Evolutionary conservation across 2,113 vertebrate genomes (phyloP), one percentile per base, ranked within the genome.

Genomic region (Todiramphus chloris): DNA sequence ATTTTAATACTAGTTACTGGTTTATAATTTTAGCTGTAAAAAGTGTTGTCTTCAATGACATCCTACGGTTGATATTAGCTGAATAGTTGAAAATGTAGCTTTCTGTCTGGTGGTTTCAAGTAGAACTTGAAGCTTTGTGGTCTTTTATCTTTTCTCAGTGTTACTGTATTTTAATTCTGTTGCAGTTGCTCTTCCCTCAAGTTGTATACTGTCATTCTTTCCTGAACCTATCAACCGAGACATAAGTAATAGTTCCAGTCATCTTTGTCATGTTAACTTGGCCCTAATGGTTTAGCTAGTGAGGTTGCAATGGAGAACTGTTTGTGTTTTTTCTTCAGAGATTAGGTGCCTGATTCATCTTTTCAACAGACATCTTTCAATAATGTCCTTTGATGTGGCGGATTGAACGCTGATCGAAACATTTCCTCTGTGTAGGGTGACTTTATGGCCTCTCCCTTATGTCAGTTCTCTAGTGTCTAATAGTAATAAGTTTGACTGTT

Each of bases 1-100:
- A 2, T 64, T 46, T 2, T 9, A 50, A 46, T 63, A 30, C 59
- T 48, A 11, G 41, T 6, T 63, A 27, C 59, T 48, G 10, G 44
- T 6, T 33, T 50, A 4, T 3, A 17, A 48, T 89, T 87, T 59
- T 28, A 74, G 16, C 21, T 21, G 17, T 15, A 55, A 69, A 35
- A 87, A 15, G 3, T 23, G 6, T 17, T 68, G 39, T 37, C 56
- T 78, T 64, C 56, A 51, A 0, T 35, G 27, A 16, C 24, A 30
- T 4, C 13, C 9, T 5, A 1, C 5, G 1, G 12, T 9, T 63
- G 10, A 2, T 60, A 39, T 59, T 16, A 56, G 30, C 53, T 17
- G 39, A 80, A 41, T 5, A 37, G 44, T 31, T 69, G 9, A 68
- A 85, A 89, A 77, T 5, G 8, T 13, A 1, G 1, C 66, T 94